These are phyloP conservation scores for Aleiodes alternator DNA, from an alignment of 2,888 invertebrate genomes.

Conservation along the genomic window DNA sequence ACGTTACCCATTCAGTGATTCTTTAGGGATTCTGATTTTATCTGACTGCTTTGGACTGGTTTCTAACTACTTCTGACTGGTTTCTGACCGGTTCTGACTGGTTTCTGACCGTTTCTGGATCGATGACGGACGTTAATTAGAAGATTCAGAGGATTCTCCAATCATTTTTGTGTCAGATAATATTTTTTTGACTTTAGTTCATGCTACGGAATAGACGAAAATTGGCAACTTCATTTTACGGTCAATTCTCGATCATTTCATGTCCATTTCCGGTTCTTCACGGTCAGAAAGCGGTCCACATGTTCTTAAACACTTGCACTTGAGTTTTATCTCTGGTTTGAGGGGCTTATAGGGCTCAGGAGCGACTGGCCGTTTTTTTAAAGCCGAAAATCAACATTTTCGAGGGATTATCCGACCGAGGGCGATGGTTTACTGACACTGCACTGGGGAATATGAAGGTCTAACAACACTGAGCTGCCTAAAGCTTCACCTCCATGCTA, in stretches of 20 bases:
- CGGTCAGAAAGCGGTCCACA: too few species aligned
- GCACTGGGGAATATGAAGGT: slow-evolving; percentile 44
- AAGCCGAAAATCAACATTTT: background rate
- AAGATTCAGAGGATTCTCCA: too few species aligned
- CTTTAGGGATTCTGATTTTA: too few species aligned
- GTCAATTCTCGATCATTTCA: too few species aligned
- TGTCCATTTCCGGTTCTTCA: too few species aligned
- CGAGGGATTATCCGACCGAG: slow-evolving; percentile 47
- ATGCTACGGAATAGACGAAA: too few species aligned
- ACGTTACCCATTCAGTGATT: slow-evolving; percentile 71
- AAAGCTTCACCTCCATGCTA: slow-evolving; percentile 47
- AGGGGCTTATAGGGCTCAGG: background rate
- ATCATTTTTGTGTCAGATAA: too few species aligned
- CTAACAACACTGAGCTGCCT: slow-evolving; percentile 54
- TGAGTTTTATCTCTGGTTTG: too few species aligned
- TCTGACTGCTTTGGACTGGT: background rate
- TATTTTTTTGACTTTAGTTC: too few species aligned
- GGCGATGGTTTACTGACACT: slow-evolving; percentile 53
- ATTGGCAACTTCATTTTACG: too few species aligned
- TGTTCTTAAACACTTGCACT: too few species aligned
- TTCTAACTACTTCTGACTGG: background rate
- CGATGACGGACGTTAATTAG: background rate
- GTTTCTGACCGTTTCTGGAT: slow-evolving; percentile 1
- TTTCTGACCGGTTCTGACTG: background rate
- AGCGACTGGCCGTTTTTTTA: background rate